Percentiles rank a stretch among this genome's conserved stretches.
Conservation (phyloP, 1,140 invertebrate species). For the Acromyrmex echinatior region DNA sequence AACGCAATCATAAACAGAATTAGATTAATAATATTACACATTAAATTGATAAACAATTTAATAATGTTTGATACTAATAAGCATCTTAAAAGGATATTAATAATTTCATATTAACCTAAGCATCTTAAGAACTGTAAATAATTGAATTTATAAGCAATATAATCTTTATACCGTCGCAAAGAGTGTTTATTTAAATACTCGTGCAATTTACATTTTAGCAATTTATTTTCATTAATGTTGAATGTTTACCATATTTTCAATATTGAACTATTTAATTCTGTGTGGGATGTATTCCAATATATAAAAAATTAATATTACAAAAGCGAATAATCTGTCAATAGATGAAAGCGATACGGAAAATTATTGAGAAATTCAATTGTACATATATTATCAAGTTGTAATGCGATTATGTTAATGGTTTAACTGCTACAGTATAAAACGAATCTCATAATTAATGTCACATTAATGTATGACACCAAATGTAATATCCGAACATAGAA, state of each 20-base stretch:
- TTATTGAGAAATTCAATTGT: conserved; percentile 30
- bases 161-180: neutral
- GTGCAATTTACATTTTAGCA: neutral
- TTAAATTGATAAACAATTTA: no score
- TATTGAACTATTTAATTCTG: conserved; percentile 17
- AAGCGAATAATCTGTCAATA: neutral
- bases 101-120: no score
- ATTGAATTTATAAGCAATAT: neutral
- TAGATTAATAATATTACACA: no score
- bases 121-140: no score
- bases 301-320: neutral
- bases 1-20: no score
- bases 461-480: conserved; percentile 40
- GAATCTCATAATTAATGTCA: conserved; percentile 41
- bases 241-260: neutral
- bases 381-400: conserved; percentile 34
- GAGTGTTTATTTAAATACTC: conserved; percentile 13
- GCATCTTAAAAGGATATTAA: no score
- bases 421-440: conserved; percentile 39
- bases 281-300: neutral
- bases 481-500: conserved; percentile 25
- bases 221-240: neutral
- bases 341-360: neutral
- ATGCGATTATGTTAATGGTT: conserved; percentile 57
- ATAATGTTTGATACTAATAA: no score